These are phyloP conservation scores for cat (Felis catus) DNA, from an alignment of 2,113 vertebrate genomes.

Conservation along the genomic window F.catus_Fca126_mat1.0 CM031416.1:132995001-132995500, in stretches of 20 bases:
- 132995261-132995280: background rate
- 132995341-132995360: conserved; percentile 16
- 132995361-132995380: conserved; percentile 56
- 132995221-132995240: conserved; percentile 29
- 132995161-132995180: conserved; percentile 54
- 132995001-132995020: background rate
- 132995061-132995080: background rate
- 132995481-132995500: conserved; percentile 11
- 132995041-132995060: background rate
- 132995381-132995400: background rate
- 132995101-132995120: background rate
- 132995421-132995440: background rate
- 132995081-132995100: background rate
- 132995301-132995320: conserved; percentile 11
- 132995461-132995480: background rate
- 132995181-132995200: conserved; percentile 67
- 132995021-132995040: background rate
- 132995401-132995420: background rate
- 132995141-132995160: conserved; percentile 38
- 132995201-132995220: conserved; percentile 33
- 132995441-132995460: conserved; percentile 8
- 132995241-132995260: conserved; percentile 50
- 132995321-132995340: conserved; percentile 49
- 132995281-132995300: conserved; percentile 16
- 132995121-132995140: conserved; percentile 1